Evolutionary conservation across 2,888 invertebrate species (phyloP), one percentile per base, ranked within the genome.

Genomic region (Chloroclystis v-ata): DNA sequence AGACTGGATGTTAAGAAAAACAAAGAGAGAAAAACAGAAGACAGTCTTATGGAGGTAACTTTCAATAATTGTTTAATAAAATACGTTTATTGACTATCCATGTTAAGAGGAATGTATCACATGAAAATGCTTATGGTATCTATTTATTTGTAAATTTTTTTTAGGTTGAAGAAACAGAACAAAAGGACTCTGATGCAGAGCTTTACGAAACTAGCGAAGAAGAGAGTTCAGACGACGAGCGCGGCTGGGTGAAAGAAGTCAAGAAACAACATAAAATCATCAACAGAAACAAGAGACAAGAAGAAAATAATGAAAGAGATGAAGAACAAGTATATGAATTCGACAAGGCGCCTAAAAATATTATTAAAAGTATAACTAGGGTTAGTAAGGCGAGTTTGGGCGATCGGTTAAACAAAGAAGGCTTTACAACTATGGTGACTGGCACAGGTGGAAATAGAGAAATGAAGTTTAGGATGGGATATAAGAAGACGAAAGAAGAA

Each of bases 191-290:
- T 14, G 90, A 90, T 50, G 87, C 86, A 52, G 91, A 91, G 52
- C 58, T 89, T 8, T 87, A 86, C 56, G 75, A 78, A 45, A 63
- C 76, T 1, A 82, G 74, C 52, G 78, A 76, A 24, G 82, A 78
- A 37, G 82, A 78, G 29, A 84, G 94, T 72, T 95, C 96, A 1
- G 96, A 96, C 59, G 96, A 96, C 70, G 95, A 95, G 43, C 91
- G 91, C 51, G 89, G 91, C 4, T 95, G 94, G 93, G 90, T 91
- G 0, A 92, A 93, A 67, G 95, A 96, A 79, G 91, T 96, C 47
- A 94, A 94, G 66, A 92, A 92, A 66, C 92, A 93, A 65, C 92
- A 94, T 68, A 89, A 89, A 64, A 81, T 90, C n/a, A 89, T 92
- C 10, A 50, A 50, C 10, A 87, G 92, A 51, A 71, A 78, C 35